A percentile compares a stretch with the other conserved stretches of the same genome.
Conservation (phyloP, 2,113 vertebrate genomes). For the Dromiciops gliroides region DNA sequence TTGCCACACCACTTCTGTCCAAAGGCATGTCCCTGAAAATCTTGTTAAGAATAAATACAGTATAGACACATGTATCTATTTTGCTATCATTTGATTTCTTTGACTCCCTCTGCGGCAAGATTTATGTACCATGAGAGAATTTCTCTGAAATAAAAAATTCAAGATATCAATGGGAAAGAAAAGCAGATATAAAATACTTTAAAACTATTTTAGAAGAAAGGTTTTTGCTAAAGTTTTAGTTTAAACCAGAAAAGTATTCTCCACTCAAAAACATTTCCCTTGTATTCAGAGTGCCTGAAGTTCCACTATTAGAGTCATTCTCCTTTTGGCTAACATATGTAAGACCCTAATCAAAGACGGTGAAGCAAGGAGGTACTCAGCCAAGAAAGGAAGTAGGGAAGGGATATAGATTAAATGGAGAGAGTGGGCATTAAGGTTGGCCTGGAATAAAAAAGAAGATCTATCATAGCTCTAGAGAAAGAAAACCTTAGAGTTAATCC, state of each 20-base stretch:
- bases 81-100: not conserved
- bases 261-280: no score
- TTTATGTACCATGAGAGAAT: no score
- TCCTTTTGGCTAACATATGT: not conserved
- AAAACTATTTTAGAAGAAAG: not conserved
- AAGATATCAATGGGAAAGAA: not conserved
- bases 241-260: no score
- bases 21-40: constrained; percentile 22
- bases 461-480: no score
- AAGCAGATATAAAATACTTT: not conserved
- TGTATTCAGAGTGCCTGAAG: no score
- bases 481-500: no score
- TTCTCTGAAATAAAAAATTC: constrained; percentile 12
- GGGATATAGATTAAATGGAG: no score
- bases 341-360: not conserved
- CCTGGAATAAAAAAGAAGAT: no score
- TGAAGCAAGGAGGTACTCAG: no score
- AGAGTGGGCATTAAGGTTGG: no score
- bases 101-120: not conserved
- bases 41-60: constrained; percentile 3
- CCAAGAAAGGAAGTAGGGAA: no score
- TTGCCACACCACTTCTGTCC: not conserved
- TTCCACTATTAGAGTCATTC: not conserved
- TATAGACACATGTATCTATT: not conserved
- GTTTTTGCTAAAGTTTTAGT: not conserved